Percentiles rank a stretch among this genome's conserved stretches.
Evolutionary conservation across 2,797 vertebrate species (phyloP).

Genomic region (Hypotaenidia philippensis): DNA sequence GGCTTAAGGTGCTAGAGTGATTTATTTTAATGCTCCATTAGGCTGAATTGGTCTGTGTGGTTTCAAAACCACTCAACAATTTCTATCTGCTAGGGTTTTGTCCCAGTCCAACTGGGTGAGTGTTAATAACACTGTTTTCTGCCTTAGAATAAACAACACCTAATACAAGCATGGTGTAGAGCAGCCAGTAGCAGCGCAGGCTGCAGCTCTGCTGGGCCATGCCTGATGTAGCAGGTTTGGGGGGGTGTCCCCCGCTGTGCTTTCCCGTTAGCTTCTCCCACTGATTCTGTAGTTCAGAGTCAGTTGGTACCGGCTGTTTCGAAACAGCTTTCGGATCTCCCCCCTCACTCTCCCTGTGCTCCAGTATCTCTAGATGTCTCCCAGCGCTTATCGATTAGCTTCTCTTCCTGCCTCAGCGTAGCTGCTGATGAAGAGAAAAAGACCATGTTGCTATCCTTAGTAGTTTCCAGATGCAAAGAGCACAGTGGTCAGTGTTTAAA

Average conservation of each 20-base stretch:
- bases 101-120: slow-evolving; percentile 2
- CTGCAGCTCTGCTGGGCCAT: background rate
- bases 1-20: slow-evolving; percentile 64
- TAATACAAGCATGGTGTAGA: background rate
- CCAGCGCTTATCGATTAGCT: background rate
- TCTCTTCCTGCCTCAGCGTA: slow-evolving; percentile 23
- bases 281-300: background rate
- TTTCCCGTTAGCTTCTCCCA: background rate
- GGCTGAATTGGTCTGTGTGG: slow-evolving; percentile 58
- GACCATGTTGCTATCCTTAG: slow-evolving; percentile 1
- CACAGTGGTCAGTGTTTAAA: background rate
- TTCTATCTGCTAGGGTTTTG: slow-evolving; percentile 24
- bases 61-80: slow-evolving; percentile 55
- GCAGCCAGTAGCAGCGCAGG: background rate
- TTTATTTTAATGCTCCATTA: slow-evolving; percentile 70
- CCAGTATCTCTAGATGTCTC: background rate
- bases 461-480: background rate
- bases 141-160: background rate
- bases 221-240: rapidly evolving
- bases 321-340: background rate
- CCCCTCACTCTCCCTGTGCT: background rate
- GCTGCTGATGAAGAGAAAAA: slow-evolving; percentile 32
- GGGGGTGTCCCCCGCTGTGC: background rate
- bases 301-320: background rate
- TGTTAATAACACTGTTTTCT: slow-evolving; percentile 2